Percentiles rank a stretch among this genome's conserved stretches.
These are phyloP conservation scores for Sesamia nonagrioides DNA, from an alignment of 1,140 invertebrate genomes.

Conservation along the genomic window DNA sequence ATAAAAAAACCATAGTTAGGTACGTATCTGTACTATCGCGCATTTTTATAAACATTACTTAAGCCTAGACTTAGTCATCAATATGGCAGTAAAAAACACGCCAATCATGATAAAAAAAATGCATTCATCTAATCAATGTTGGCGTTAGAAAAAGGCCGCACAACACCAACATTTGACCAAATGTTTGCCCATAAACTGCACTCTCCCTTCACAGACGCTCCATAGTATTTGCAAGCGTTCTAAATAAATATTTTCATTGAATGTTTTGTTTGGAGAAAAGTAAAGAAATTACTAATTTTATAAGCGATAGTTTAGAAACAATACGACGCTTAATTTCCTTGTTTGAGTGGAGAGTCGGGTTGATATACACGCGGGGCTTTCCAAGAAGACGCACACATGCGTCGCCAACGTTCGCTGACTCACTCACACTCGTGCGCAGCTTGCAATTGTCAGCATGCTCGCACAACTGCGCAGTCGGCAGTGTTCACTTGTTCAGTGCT, in stretches of 20 bases:
- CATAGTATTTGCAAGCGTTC: too few relatives aligned
- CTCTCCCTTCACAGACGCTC: background rate
- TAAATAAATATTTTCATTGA: background rate
- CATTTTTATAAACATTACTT: background rate
- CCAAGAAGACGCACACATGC: conserved; percentile 53
- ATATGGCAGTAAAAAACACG: background rate
- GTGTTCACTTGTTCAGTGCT: background rate
- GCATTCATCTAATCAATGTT: background rate
- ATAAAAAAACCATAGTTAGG: too few relatives aligned
- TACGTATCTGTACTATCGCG: too few relatives aligned
- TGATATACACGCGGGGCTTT: conserved; percentile 53
- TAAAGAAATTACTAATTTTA: background rate
- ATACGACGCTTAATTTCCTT: conserved; percentile 40
- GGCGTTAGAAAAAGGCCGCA: background rate
- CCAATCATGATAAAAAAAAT: background rate
- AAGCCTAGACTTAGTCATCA: background rate
- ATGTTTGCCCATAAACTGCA: background rate
- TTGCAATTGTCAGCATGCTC: conserved; percentile 22
- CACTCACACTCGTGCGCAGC: conserved; percentile 25
- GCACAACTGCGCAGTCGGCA: conserved; percentile 37
- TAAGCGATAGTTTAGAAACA: background rate
- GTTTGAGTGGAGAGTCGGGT: conserved; percentile 19
- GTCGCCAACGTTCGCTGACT: conserved; percentile 35
- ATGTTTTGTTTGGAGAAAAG: background rate
- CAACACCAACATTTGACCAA: conserved; percentile 2